A percentile compares a stretch with the other conserved stretches of the same genome.
These are phyloP conservation scores for Sinhomidia bicolor DNA, from an alignment of 2,888 invertebrate species.

Conservation along the genomic window DNA sequence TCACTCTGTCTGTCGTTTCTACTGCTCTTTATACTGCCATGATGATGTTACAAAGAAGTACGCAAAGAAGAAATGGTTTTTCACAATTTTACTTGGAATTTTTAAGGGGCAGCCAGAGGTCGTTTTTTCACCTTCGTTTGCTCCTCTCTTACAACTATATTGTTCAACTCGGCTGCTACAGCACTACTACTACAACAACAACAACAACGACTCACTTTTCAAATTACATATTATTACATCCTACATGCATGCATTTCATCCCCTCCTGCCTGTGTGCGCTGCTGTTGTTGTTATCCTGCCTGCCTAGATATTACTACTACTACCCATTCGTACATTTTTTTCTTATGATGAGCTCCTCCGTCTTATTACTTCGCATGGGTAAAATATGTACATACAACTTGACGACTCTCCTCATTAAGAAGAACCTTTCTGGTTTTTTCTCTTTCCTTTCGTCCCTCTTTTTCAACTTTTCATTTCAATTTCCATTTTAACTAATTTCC, in stretches of 20 bases:
- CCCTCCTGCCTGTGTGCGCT: constrained; percentile 55
- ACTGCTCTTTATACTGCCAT: neutral
- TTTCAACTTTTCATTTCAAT: constrained; percentile 71
- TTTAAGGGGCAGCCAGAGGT: constrained; percentile 65
- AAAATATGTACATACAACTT: neutral
- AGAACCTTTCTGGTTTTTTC: constrained; percentile 65
- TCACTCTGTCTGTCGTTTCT: too few relatives aligned
- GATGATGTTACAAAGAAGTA: neutral
- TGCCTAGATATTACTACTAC: constrained; percentile 1
- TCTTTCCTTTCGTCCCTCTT: constrained; percentile 56
- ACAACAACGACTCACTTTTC: constrained; percentile 52
- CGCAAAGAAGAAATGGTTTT: constrained; percentile 40
- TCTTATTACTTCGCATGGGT: neutral
- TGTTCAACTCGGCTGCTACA: too few relatives aligned
- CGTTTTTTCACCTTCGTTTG: constrained; percentile 59
- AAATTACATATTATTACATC: constrained; percentile 40
- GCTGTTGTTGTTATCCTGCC: constrained; percentile 23
- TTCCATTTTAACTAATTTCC: constrained; percentile 70
- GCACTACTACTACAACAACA: neutral
- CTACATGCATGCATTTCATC: constrained; percentile 39
- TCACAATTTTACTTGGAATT: constrained; percentile 62
- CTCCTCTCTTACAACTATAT: neutral
- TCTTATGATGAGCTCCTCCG: constrained; percentile 6
- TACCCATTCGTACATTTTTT: neutral
- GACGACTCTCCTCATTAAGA: constrained; percentile 20